These are phyloP conservation scores for Nycticorax nycticorax DNA, from an alignment of 2,113 vertebrate species.

Conservation along the genomic window DNA sequence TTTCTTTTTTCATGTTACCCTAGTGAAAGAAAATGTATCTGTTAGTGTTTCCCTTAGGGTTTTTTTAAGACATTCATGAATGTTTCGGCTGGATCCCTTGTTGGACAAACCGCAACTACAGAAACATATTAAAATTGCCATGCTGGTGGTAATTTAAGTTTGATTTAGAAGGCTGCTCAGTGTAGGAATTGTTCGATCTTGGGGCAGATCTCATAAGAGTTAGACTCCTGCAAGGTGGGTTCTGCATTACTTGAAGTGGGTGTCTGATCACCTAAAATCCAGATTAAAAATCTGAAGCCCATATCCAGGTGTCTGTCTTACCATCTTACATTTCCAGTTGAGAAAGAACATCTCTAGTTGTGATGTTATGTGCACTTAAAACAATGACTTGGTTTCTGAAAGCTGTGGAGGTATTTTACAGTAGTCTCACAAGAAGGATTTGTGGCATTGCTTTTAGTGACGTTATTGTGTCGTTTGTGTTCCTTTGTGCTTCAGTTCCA, in stretches of 20 bases:
- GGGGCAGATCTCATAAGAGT: neutral
- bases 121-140: neutral
- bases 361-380: neutral
- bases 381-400: neutral
- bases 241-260: neutral
- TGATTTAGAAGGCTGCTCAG: neutral
- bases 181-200: neutral
- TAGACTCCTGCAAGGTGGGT: neutral
- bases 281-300: neutral
- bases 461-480: neutral
- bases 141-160: neutral
- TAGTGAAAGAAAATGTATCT: neutral
- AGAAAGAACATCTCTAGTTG: neutral
- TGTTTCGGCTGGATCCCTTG: neutral
- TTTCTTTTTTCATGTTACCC: neutral
- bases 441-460: constrained; percentile 2
- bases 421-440: neutral
- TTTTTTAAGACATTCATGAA: neutral
- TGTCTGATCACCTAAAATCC: neutral
- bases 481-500: constrained; percentile 16
- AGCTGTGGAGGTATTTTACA: neutral
- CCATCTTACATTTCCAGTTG: neutral
- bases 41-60: neutral
- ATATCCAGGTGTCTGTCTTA: neutral
- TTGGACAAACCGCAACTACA: neutral